phyloP scores from a whole-genome alignment of 2,888 invertebrate genomes.

The Clitarchus hookeri region DNA sequence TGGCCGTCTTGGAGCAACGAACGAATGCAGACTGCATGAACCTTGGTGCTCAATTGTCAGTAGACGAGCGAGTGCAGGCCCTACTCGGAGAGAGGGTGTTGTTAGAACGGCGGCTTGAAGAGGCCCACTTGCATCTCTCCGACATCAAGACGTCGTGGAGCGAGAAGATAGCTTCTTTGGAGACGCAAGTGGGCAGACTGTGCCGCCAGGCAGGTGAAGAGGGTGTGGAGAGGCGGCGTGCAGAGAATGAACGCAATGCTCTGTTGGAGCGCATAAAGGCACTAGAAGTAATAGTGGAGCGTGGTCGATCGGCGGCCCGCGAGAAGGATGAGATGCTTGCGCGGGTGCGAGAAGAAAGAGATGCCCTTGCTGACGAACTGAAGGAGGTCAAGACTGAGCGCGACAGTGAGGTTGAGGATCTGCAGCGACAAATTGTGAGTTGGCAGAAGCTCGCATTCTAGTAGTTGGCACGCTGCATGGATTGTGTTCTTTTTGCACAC shows the following conservation, averaged over 20 bases:
- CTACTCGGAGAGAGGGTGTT: conserved; percentile 66
- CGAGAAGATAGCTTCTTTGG: conserved; percentile 83
- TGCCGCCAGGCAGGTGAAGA: conserved; percentile 85
- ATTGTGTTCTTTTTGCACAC: not conserved
- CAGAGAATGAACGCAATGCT: conserved; percentile 69
- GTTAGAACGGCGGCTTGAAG: conserved; percentile 78
- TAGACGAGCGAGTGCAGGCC: conserved; percentile 62
- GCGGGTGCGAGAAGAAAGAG: conserved; percentile 74
- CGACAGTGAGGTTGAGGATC: conserved; percentile 51
- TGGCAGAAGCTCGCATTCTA: conserved; percentile 53
- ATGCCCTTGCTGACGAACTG: conserved; percentile 70
- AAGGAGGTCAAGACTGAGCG: conserved; percentile 44
- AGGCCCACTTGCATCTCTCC: conserved; percentile 82
- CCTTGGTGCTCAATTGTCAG: conserved; percentile 49
- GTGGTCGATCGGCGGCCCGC: conserved; percentile 65
- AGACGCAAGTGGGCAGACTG: conserved; percentile 85
- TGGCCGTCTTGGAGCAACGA: conserved; percentile 61
- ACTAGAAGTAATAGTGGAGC: conserved; percentile 68
- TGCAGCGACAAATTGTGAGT: conserved; percentile 56
- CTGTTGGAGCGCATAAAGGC: conserved; percentile 66
- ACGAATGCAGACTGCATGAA: conserved; percentile 48
- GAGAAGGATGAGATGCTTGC: conserved; percentile 74
- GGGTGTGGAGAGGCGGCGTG: conserved; percentile 76
- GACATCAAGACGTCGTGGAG: conserved; percentile 93
- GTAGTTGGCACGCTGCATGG: conserved; percentile 51